These are phyloP conservation scores for Triplophysa siluroides DNA, from an alignment of 2,113 vertebrate species.

Conservation along the genomic window DNA sequence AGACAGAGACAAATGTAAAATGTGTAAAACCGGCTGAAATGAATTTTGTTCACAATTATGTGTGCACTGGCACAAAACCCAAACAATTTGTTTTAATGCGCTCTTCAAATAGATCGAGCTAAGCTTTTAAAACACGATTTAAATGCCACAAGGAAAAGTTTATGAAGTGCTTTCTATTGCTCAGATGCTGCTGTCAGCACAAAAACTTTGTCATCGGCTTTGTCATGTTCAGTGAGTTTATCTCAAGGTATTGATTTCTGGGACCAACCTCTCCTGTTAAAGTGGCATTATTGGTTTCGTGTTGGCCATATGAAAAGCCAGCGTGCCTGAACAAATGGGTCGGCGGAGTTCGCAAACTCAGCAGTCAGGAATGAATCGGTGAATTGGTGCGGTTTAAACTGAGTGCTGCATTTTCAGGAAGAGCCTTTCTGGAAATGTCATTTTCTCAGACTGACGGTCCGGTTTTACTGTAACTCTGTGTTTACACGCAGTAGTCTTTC, in stretches of 20 bases:
- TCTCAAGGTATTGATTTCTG: constrained; percentile 3
- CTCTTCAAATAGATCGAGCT: background rate
- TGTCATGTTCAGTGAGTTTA: background rate
- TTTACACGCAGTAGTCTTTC: constrained; percentile 40
- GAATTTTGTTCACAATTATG: no score
- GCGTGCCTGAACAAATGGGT: constrained; percentile 39
- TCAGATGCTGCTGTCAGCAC: background rate
- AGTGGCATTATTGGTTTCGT: constrained; percentile 29
- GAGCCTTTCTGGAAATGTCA: constrained; percentile 52
- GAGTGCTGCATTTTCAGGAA: constrained; percentile 42
- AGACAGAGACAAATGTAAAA: no score
- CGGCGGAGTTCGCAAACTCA: constrained; percentile 29
- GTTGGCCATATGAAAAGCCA: constrained; percentile 33
- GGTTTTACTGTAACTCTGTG: constrained; percentile 48
- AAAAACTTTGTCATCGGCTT: background rate
- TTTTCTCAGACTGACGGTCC: constrained; percentile 59
- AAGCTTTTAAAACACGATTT: background rate
- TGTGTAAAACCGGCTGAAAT: no score
- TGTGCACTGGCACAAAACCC: no score
- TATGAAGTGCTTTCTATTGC: background rate
- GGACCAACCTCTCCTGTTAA: background rate
- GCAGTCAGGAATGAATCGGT: constrained; percentile 46
- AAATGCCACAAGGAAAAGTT: background rate
- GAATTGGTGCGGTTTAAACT: constrained; percentile 41
- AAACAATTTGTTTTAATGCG: no score